These are phyloP conservation scores for Sialia sialis DNA, from an alignment of 2,113 vertebrate genomes.

Conservation along the genomic window DNA sequence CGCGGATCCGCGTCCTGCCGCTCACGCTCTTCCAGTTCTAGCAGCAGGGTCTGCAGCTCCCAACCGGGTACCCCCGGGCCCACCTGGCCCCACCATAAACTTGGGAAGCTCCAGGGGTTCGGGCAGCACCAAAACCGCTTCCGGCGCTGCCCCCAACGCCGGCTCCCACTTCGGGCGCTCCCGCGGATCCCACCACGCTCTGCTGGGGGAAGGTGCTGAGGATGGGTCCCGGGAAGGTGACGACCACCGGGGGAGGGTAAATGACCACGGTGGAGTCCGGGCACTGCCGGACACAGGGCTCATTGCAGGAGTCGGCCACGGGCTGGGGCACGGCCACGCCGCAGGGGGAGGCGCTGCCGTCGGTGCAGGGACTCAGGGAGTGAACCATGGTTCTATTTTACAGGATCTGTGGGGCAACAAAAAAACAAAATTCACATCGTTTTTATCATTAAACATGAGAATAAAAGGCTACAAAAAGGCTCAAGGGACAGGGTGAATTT, in stretches of 20 bases:
- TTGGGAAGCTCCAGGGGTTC: not conserved
- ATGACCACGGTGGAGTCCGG: constrained; percentile 37
- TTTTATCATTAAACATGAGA: rapidly evolving
- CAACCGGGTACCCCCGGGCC: not conserved
- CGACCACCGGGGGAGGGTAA: not conserved
- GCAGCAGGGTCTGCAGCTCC: constrained; percentile 34
- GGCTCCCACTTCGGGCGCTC: not conserved
- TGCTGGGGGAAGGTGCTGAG: constrained; percentile 44
- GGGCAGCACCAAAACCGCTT: not conserved
- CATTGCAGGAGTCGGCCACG: not conserved
- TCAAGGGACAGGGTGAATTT: not conserved
- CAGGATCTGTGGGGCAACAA: not conserved
- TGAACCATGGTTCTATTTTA: not conserved
- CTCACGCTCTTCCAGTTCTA: not conserved
- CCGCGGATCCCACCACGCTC: not conserved
- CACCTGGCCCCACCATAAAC: constrained; percentile 15
- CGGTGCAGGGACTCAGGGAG: not conserved
- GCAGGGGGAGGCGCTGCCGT: not conserved
- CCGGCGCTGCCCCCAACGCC: rapidly evolving
- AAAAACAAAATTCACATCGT: rapidly evolving
- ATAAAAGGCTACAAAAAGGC: rapidly evolving
- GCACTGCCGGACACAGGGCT: constrained; percentile 43
- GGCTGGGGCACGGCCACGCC: constrained; percentile 13
- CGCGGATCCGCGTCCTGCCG: rapidly evolving
- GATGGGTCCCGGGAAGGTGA: constrained; percentile 50